Conservation (phyloP, 2,797 vertebrate genomes). For the Amblyraja radiata region DNA sequence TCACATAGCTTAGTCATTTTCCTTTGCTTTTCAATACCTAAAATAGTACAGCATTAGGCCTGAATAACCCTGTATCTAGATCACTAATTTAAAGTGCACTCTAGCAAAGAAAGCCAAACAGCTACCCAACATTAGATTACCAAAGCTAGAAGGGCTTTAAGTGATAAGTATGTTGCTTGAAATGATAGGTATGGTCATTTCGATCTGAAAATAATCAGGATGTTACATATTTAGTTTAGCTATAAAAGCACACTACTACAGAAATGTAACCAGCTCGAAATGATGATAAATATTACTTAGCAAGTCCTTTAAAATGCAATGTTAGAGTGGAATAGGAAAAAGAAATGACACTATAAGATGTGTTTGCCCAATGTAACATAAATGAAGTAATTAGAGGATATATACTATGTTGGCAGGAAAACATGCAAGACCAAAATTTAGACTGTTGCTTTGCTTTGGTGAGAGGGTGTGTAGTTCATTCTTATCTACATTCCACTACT, state of each 20-base stretch:
- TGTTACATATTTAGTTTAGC: background rate
- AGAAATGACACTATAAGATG: background rate
- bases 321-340: background rate
- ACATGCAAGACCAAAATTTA: background rate
- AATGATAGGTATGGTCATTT: constrained; percentile 2
- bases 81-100: constrained; percentile 34
- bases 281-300: background rate
- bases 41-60: background rate
- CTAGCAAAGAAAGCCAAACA: constrained; percentile 12
- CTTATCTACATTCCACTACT: constrained; percentile 35
- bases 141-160: background rate
- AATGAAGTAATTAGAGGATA: background rate
- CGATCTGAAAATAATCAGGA: background rate
- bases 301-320: background rate
- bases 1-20: background rate
- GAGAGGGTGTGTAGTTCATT: background rate
- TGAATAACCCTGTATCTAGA: background rate
- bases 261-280: background rate
- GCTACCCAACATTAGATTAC: background rate
- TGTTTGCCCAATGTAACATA: background rate
- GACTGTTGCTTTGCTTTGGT: background rate
- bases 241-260: background rate
- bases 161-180: background rate
- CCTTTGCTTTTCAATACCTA: background rate
- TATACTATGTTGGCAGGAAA: constrained; percentile 14